Conservation (phyloP, 2,113 vertebrate species). For the Lepus timidus region DNA sequence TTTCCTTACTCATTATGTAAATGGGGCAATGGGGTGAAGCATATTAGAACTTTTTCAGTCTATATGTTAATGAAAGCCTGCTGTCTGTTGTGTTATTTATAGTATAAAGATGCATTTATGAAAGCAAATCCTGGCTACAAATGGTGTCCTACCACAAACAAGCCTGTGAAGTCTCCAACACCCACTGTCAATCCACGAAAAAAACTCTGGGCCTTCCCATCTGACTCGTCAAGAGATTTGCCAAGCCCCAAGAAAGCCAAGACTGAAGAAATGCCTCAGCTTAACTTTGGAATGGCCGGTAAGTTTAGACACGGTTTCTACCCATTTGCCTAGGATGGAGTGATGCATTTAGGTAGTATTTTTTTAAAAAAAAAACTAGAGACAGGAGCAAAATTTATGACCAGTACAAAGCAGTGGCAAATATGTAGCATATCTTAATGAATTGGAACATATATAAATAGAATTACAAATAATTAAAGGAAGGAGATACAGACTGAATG, state of each 20-base stretch:
- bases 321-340: background rate
- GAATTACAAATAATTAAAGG: background rate
- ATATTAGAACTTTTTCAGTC: background rate
- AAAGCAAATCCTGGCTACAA: slow-evolving; percentile 99
- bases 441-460: background rate
- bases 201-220: slow-evolving; percentile 95
- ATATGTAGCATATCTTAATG: background rate
- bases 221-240: slow-evolving; percentile 93
- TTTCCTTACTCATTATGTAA: slow-evolving; percentile 1
- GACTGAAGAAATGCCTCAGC: slow-evolving; percentile 94
- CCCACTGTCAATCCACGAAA: slow-evolving; percentile 93
- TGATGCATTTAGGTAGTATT: background rate
- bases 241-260: slow-evolving; percentile 93
- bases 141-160: slow-evolving; percentile 98
- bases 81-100: slow-evolving; percentile 78
- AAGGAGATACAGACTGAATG: background rate
- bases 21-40: background rate
- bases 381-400: background rate
- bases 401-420: background rate
- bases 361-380: background rate
- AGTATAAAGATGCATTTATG: slow-evolving; percentile 99
- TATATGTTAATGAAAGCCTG: slow-evolving; percentile 35
- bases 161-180: slow-evolving; percentile 95
- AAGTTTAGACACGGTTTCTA: slow-evolving; percentile 75
- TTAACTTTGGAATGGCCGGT: slow-evolving; percentile 99